Base-by-base conservation (phyloP, 2,888 invertebrate species). In the Carabus problematicus region DNA sequence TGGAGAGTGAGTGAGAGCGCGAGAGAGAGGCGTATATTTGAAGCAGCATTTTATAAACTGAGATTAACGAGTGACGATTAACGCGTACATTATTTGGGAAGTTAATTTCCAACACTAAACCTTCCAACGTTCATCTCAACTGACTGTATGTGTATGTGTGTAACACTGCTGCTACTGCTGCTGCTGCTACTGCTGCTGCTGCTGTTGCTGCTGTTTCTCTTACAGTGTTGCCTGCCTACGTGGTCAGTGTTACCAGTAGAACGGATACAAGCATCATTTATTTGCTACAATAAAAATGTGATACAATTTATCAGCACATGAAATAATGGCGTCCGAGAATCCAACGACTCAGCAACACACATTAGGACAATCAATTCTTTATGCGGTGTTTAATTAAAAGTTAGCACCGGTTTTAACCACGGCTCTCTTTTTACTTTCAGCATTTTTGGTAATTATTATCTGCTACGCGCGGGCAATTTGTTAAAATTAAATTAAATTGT, bases 61-160 rank as follows among this genome's bases (percentile, higher is more conserved):
- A 55, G 64, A 64, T 56, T 56, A 64, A 64, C 64, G 64, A 64
- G 64, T 43, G 12, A 19, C 55, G 64, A 64, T 64, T 64, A 64
- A 64, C 64, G 64, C 56, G 45, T 64, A 56, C 56, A 56, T 56
- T 64, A 64, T 64, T 64, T 18, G 64, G 43, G 56, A 56, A 64
- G 64, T 64, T 64, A 64, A 64, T 64, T 64, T 56, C 64, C 56
- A 64, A 55, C 64, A 18, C 55, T 55, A 55, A 42, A 29, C 29
- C 56, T 29, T 19, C 8, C 39, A 29, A n/a, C 9, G 56, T 56
- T 56, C 56, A 12, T 39, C 54, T 8, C 54, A 54, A 45, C 11
- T 12, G 45, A 45, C 12, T 45, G 12, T 8, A 6, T 11, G n/a
- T 29, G 29, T 6, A n/a, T n/a, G n/a, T n/a, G n/a, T 29, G 29